Evolutionary conservation across 2,113 vertebrate species (phyloP).

Genomic region (Oryctolagus cuniculus): DNA sequence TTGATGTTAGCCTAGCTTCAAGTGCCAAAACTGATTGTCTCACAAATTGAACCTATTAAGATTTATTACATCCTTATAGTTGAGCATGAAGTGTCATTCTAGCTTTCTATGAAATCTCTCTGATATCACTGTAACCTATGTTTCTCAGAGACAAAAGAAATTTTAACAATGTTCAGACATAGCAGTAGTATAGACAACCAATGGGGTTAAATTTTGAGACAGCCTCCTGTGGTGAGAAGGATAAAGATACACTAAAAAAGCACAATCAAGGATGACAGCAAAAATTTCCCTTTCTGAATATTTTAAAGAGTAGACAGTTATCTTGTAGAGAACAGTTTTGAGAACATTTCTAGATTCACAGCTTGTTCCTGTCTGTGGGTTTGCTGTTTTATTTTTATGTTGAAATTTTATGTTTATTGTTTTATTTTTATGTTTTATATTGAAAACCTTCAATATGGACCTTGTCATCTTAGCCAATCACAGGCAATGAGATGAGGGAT

Average conservation of each 20-base stretch:
- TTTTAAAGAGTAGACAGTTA: not conserved
- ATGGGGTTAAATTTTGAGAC: conserved; percentile 14
- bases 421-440: not conserved
- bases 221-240: not conserved
- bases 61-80: conserved; percentile 23
- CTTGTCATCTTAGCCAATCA: not conserved
- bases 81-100: conserved; percentile 33
- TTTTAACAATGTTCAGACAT: conserved; percentile 12
- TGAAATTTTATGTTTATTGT: not conserved
- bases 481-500: not conserved
- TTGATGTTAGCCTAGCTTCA: conserved; percentile 52
- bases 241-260: not conserved
- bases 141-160: conserved; percentile 53
- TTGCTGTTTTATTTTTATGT: not conserved
- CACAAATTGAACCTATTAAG: conserved; percentile 19
- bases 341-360: not conserved
- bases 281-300: not conserved
- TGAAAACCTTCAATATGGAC: not conserved
- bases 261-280: not conserved
- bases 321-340: not conserved
- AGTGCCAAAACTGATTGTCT: conserved; percentile 54
- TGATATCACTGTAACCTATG: conserved; percentile 17
- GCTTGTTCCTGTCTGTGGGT: not conserved
- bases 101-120: conserved; percentile 44
- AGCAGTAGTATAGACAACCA: not conserved